Percentiles rank a stretch among this genome's conserved stretches.
These are phyloP conservation scores for Nasonovia ribisnigri DNA, from an alignment of 2,888 invertebrate species.

Conservation along the genomic window DNA sequence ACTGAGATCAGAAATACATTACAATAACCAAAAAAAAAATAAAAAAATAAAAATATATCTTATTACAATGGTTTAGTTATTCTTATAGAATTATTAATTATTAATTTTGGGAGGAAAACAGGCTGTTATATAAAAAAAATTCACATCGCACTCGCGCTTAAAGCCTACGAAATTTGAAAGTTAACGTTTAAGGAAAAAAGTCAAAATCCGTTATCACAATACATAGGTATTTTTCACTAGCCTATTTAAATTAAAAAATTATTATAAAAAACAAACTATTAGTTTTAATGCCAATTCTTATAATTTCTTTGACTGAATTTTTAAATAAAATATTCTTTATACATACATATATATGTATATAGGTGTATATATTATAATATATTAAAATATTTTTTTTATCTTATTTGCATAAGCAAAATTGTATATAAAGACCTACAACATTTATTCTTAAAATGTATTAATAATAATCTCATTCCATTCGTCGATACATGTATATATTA, in stretches of 20 bases:
- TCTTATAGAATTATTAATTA: conserved; percentile 34
- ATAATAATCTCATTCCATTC: conserved; percentile 33
- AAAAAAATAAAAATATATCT: conserved; percentile 45
- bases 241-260: conserved; percentile 59
- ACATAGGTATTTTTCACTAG: conserved; percentile 63
- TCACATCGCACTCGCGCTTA: conserved; percentile 53
- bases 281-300: conserved; percentile 56
- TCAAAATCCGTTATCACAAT: conserved; percentile 64
- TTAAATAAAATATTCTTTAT: not conserved
- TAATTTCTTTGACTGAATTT: conserved; percentile 44
- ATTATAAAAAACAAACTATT: conserved; percentile 54
- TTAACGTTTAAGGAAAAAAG: conserved; percentile 59
- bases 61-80: conserved; percentile 52
- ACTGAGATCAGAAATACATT: conserved; percentile 64
- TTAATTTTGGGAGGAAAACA: conserved; percentile 42
- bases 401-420: conserved; percentile 39
- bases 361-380: not conserved
- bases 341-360: conserved; percentile 15
- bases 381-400: conserved; percentile 2
- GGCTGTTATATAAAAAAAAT: conserved; percentile 58
- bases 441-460: conserved; percentile 42
- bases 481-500: conserved; percentile 18
- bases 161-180: conserved; percentile 60
- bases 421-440: conserved; percentile 32
- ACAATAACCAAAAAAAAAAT: conserved; percentile 53